Conservation (phyloP, 2,888 invertebrate genomes). For the Drosophila multiciliata region DNA sequence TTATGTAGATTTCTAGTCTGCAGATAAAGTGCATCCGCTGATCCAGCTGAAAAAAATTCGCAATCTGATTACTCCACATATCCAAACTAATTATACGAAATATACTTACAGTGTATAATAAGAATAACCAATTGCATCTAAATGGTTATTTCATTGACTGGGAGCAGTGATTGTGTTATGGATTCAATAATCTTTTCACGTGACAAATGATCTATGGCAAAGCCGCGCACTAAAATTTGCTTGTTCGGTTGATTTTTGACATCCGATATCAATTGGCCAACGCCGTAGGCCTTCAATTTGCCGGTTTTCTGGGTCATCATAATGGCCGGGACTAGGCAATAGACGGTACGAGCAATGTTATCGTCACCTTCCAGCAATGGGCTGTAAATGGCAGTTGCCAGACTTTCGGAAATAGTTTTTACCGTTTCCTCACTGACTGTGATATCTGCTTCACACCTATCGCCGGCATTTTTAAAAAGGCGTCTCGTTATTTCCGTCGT, state of each 20-base stretch:
- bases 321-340: constrained; percentile 29
- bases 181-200: not conserved
- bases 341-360: constrained; percentile 7
- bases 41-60: not conserved
- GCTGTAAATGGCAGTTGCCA: not conserved
- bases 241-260: not conserved
- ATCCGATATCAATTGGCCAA: constrained; percentile 23
- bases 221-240: constrained; percentile 3
- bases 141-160: not conserved
- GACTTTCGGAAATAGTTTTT: not conserved
- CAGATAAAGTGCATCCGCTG: not conserved
- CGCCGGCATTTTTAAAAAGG: not conserved
- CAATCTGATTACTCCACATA: not conserved
- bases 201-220: not conserved
- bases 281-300: constrained; percentile 14
- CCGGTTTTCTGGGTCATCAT: constrained; percentile 21
- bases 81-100: not conserved
- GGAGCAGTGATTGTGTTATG: constrained; percentile 9
- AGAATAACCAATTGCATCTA: not conserved
- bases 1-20: not conserved
- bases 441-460: not conserved
- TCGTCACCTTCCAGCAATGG: not conserved
- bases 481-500: constrained; percentile 2
- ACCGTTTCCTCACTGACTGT: constrained; percentile 1
- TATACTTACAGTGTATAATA: not conserved